Evolutionary conservation across 2,888 invertebrate species (phyloP).

Genomic region (Euplexia lucipara): DNA sequence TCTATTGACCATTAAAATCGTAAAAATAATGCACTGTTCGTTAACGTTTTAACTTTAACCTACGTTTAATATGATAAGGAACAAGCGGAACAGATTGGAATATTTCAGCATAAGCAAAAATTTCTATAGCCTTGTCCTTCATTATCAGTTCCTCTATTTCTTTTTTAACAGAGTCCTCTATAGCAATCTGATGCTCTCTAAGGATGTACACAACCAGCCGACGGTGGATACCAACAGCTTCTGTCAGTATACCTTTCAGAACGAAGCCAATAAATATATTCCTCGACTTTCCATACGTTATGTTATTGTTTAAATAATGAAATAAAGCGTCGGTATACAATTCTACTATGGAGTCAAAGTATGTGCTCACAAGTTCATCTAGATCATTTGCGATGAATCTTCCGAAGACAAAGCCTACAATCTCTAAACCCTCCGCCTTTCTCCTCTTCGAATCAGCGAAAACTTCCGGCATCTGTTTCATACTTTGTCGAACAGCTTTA

Average conservation of each 20-base stretch:
- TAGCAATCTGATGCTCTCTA: background rate
- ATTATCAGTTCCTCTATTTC: constrained; percentile 33
- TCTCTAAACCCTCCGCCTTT: constrained; percentile 64
- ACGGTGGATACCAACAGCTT: constrained; percentile 22
- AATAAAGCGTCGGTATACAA: constrained; percentile 66
- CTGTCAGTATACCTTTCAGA: constrained; percentile 43
- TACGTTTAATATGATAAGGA: constrained; percentile 13
- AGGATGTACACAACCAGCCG: constrained; percentile 48
- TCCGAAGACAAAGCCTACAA: constrained; percentile 75
- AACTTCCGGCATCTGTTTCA: constrained; percentile 67
- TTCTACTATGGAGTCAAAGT: constrained; percentile 73
- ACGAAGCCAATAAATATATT: constrained; percentile 31
- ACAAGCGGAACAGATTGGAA: constrained; percentile 14
- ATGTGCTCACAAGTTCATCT: constrained; percentile 64
- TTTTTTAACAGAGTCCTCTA: constrained; percentile 16
- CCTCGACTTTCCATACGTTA: constrained; percentile 24
- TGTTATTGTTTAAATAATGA: constrained; percentile 57
- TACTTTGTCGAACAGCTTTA: constrained; percentile 71
- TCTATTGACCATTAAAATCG: too few relatives aligned
- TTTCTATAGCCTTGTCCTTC: constrained; percentile 10
- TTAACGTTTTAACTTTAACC: background rate
- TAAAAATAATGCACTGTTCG: background rate
- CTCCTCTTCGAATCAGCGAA: constrained; percentile 66
- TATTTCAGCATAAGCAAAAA: constrained; percentile 26
- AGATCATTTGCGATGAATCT: constrained; percentile 72